Evolutionary conservation across 2,888 invertebrate genomes (phyloP).

Genomic region (Acrobasis suavella): DNA sequence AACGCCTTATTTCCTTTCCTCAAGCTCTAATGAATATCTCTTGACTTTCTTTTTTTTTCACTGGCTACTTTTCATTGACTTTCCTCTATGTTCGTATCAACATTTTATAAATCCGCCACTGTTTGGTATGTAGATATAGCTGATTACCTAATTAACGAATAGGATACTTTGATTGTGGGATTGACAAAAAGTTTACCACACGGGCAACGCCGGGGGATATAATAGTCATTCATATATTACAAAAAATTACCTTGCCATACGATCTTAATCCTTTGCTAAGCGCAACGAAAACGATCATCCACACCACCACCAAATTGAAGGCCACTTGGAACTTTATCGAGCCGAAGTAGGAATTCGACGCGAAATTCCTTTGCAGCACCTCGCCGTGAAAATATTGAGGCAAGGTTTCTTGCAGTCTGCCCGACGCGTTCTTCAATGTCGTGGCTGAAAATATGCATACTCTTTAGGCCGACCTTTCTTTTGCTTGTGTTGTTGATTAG

Average conservation of each 20-base stretch:
- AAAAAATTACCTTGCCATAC: slow-evolving; percentile 87
- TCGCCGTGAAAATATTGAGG: slow-evolving; percentile 93
- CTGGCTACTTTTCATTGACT: too few species aligned
- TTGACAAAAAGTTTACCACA: too few species aligned
- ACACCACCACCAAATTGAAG: slow-evolving; percentile 94
- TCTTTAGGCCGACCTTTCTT: not conserved
- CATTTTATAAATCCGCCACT: too few species aligned
- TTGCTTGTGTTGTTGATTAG: not conserved
- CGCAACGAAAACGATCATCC: slow-evolving; percentile 94
- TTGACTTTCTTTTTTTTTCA: too few species aligned
- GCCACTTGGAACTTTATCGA: slow-evolving; percentile 93
- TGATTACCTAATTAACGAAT: too few species aligned
- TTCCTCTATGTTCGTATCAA: too few species aligned
- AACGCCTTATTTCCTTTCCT: too few species aligned
- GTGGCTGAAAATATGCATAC: slow-evolving; percentile 48
- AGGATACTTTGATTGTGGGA: too few species aligned
- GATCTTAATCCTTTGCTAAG: slow-evolving; percentile 93
- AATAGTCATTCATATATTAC: too few species aligned
- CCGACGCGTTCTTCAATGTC: slow-evolving; percentile 54
- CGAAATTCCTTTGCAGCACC: slow-evolving; percentile 85
- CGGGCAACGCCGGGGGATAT: too few species aligned
- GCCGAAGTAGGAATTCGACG: slow-evolving; percentile 72
- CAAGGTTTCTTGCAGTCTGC: slow-evolving; percentile 86
- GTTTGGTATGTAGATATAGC: too few species aligned
- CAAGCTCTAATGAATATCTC: too few species aligned